Evolutionary conservation across 2,797 vertebrate species (phyloP), one percentile per base, ranked within the genome.

Genomic region (Staurois parvus): DNA sequence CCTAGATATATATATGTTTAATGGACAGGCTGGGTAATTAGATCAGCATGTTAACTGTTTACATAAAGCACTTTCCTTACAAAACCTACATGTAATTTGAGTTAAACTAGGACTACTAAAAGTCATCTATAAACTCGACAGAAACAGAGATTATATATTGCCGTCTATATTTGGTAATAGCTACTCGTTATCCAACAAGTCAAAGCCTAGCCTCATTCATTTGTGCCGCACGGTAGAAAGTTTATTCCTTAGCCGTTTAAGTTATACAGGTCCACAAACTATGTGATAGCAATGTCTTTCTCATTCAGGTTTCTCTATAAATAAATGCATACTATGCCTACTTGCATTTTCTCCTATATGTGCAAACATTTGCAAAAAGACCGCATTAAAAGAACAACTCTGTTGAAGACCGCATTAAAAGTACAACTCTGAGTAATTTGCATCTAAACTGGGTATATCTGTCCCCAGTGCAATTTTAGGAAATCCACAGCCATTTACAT

Each of bases 221-320:
- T 90, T 91, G 90, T 90, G 91, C 91, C 90, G 86, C 88, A 87
- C 85, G 84, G 91, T 92, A 87, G 87, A 85, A 91, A 88, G n/a
- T n/a, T 89, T 89, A 91, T 91, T 92, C 91, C 91, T 91, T 92
- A 92, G 90, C 87, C 90, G 90, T 93, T 92, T 92, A 84, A 87
- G 59, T 88, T 88, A 87, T 88, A 89, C 90, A 89, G 85, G 85
- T 89, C 92, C 91, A 89, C 87, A 92, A 88, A 81, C 72, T 81
- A 84, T 56, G 87, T 85, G 89, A 92, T 90, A 90, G 87, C 85
- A 87, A 77, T 0, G 0, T 88, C 89, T 90, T 87, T 24, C 79
- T 29, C 64, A 32, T 67, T 85, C 56, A 80, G 73, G 64, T 81
- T 85, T 48, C 15, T 80, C 84, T 68, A 74, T 85, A 85, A 85